Percentiles rank a stretch among this genome's conserved stretches.
Conservation (phyloP, 2,797 vertebrate genomes). For the Halcyon badia region DNA sequence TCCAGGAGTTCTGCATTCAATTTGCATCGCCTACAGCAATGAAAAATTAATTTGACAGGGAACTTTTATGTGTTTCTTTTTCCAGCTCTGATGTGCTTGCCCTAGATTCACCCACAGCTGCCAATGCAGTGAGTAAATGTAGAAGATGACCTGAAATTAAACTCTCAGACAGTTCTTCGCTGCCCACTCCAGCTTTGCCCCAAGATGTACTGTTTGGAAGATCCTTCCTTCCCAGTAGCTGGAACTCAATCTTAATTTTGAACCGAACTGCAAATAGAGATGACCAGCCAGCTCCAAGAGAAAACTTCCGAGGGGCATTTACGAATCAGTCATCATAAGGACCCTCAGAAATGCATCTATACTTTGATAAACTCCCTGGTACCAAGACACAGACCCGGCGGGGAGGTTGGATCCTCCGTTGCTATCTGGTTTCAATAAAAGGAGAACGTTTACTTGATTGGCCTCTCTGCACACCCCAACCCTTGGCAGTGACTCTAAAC, state of each 20-base stretch:
- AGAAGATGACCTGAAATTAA: not conserved
- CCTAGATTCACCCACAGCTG: not conserved
- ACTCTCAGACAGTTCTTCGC: not conserved
- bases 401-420: not conserved
- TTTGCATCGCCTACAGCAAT: not conserved
- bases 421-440: no score
- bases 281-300: not conserved
- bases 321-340: not conserved
- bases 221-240: not conserved
- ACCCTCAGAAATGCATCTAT: not conserved
- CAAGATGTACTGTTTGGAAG: not conserved
- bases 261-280: not conserved
- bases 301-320: not conserved
- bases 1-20: not conserved
- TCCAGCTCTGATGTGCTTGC: not conserved
- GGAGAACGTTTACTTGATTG: no score
- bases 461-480: no score
- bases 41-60: not conserved
- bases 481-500: no score
- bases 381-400: not conserved
- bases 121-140: not conserved
- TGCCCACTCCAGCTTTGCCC: not conserved
- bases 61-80: not conserved
- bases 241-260: conserved; percentile 4
- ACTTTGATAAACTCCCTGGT: not conserved